phyloP scores from a whole-genome alignment of 2,797 vertebrate genomes.

The Carcharodon carcharias region DNA sequence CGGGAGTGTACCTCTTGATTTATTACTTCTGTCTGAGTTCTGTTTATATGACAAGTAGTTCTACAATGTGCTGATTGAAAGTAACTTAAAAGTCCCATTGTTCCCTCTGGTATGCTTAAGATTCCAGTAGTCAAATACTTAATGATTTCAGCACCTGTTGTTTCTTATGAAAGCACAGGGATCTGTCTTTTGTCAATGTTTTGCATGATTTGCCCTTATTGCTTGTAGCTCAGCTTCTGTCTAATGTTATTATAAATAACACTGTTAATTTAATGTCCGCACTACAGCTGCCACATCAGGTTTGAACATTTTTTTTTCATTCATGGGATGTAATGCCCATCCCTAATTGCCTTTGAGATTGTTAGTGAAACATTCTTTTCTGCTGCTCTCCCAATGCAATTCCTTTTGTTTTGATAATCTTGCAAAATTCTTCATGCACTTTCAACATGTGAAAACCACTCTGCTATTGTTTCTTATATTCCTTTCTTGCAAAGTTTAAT shows the following conservation, averaged over 20 bases:
- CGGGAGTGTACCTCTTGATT: background rate
- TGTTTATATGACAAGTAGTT: background rate
- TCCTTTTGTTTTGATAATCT: background rate
- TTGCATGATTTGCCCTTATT: background rate
- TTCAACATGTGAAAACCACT: background rate
- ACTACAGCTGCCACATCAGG: background rate
- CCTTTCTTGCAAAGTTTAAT: background rate
- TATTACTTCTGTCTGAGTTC: background rate
- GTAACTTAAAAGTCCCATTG: background rate
- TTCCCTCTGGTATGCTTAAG: background rate
- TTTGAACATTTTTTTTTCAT: background rate
- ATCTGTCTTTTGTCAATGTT: background rate
- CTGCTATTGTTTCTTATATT: background rate
- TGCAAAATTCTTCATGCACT: background rate
- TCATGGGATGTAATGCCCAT: too few relatives aligned
- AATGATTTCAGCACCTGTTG: background rate
- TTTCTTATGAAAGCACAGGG: background rate
- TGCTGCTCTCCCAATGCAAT: background rate
- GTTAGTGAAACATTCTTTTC: background rate
- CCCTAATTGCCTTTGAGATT: too few relatives aligned
- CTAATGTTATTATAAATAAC: background rate
- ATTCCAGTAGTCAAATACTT: background rate
- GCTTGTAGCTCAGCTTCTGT: background rate
- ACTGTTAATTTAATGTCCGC: background rate
- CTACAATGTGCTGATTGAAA: background rate